Conservation (phyloP, 2,888 invertebrate species). For the Dione juno region DNA sequence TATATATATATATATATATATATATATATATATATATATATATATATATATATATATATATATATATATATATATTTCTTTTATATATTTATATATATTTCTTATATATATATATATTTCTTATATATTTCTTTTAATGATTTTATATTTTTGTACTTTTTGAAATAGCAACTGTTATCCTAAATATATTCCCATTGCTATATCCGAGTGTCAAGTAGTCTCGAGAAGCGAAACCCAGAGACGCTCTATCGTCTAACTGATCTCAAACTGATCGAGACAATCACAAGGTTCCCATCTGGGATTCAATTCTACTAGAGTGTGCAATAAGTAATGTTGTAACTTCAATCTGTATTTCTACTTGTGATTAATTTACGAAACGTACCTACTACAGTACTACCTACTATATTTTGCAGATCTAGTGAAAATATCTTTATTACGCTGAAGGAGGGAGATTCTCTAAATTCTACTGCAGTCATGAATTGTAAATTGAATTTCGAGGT, state of each 20-base stretch:
- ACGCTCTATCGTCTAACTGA: constrained; percentile 12
- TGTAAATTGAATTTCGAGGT: constrained; percentile 79
- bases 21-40: no score
- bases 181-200: background rate
- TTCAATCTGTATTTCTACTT: background rate
- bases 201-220: background rate
- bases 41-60: no score
- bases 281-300: constrained; percentile 6
- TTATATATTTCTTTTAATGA: no score
- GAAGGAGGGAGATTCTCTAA: constrained; percentile 4
- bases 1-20: no score
- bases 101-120: no score
- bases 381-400: background rate
- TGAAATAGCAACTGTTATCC: background rate
- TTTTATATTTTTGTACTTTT: no score
- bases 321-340: background rate
- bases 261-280: constrained; percentile 19
- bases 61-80: no score
- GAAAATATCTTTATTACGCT: constrained; percentile 16
- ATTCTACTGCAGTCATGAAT: constrained; percentile 53
- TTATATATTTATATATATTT: no score
- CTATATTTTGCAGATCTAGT: constrained; percentile 2
- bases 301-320: constrained; percentile 10
- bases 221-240: constrained; percentile 2
- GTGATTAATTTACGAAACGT: background rate